Conservation (phyloP, 2,113 vertebrate species). For the Mus spicilegus region DNA sequence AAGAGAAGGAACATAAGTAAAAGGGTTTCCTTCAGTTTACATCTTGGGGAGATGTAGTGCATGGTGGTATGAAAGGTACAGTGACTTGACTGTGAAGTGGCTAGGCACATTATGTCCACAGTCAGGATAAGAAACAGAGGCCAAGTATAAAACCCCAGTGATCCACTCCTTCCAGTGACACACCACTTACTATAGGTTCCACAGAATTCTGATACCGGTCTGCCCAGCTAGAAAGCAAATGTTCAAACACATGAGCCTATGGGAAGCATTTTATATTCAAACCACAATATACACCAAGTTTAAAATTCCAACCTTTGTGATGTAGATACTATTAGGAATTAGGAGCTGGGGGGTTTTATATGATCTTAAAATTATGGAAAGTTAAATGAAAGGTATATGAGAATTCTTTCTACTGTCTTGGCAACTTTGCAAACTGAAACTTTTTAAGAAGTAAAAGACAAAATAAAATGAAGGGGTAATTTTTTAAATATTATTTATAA, state of each 20-base stretch:
- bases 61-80: too few relatives aligned
- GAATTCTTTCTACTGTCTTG: not conserved
- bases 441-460: not conserved
- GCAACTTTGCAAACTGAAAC: not conserved
- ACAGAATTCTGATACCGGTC: not conserved
- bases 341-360: not conserved
- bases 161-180: not conserved
- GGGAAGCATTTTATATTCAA: not conserved
- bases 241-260: not conserved
- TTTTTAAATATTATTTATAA: slow-evolving; percentile 7
- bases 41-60: not conserved
- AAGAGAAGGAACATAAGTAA: not conserved
- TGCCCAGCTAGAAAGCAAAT: not conserved
- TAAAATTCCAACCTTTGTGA: not conserved
- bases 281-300: not conserved
- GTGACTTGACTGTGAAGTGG: too few relatives aligned
- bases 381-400: not conserved
- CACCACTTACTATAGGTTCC: not conserved
- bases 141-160: not conserved
- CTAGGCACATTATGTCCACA: not conserved
- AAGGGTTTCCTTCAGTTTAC: not conserved
- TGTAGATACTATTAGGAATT: not conserved
- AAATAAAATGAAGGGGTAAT: not conserved
- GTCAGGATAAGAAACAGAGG: not conserved
- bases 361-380: not conserved